Evolutionary conservation across 2,113 vertebrate species (phyloP).

Genomic region (Mormyrus iriodes): DNA sequence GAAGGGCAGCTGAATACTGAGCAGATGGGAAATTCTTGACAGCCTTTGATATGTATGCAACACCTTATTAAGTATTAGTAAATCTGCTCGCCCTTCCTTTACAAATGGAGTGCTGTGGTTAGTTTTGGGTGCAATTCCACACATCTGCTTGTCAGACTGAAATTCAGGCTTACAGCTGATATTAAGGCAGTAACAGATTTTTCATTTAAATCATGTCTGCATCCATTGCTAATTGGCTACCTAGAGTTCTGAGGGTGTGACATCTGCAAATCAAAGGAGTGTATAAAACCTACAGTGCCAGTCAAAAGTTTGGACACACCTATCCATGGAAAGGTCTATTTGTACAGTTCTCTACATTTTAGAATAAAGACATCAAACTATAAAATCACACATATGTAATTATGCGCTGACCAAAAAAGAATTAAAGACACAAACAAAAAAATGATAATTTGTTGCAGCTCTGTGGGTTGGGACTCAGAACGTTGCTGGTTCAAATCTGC

Average conservation of each 20-base stretch:
- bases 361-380: not conserved
- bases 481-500: not conserved
- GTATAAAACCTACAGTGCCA: not conserved
- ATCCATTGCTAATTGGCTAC: not conserved
- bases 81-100: not conserved
- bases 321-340: not conserved
- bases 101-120: not conserved
- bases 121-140: not conserved
- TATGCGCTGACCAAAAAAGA: not conserved
- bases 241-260: not conserved
- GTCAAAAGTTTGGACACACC: not conserved
- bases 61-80: constrained; percentile 6
- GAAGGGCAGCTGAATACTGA: not conserved
- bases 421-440: not conserved
- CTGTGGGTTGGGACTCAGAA: not conserved
- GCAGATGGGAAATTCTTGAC: constrained; percentile 2
- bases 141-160: not conserved
- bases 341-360: not conserved
- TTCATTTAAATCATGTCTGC: not conserved
- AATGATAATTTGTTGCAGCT: too few relatives aligned
- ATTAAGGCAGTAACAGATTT: not conserved
- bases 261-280: not conserved
- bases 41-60: not conserved
- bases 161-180: not conserved
- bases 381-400: not conserved